Base-by-base conservation (phyloP, 2,888 invertebrate genomes). In the Apamea epomidion region DNA sequence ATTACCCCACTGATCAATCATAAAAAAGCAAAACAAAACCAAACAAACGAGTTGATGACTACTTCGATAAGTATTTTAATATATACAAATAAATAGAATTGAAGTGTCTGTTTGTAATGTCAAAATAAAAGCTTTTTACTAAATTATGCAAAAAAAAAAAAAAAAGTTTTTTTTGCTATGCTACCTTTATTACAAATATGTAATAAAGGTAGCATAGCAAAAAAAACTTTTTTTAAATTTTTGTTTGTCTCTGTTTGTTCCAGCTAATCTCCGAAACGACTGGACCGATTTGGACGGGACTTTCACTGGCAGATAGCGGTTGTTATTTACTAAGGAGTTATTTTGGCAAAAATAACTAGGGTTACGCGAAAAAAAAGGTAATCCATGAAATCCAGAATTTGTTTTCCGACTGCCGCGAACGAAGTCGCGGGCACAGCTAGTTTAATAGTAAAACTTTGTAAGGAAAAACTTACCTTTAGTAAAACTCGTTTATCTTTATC, bases 381-480 rank as follows among this genome's bases (percentile, higher is more conserved):
- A 60, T n/a, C 54, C 25, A 58, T 58, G 12, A n/a, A n/a, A 58
- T 58, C 3, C 25, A 58, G 4, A 58, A n/a, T n/a, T 60, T 60
- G 25, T 60, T 12, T 60, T 14, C n/a, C 58, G 12, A n/a, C n/a
- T n/a, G n/a, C 25, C 12, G 58, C 54, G 21, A 54, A 54, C 21
- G 54, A 54, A 21, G 21, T 54, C 54, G 0, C 3, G 25, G 54
- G 54, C 25, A 54, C 25, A 25, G 54, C 8, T 8, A 25, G 10
- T 54, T 10, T 58, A 64, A 29, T 73, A 42, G 51, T 48, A 62
- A 80, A 54, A 48, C 91, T 90, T 25, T 62, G 45, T 51, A 69
- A 75, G 45, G 60, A 65, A 68, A 82, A 74, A 25, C 92, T 91
- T 78, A 95, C 95, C 94, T 94, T 94, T 77, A 95, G 42, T 62